A percentile compares a stretch with the other conserved stretches of the same genome.
Evolutionary conservation across 2,113 vertebrate species (phyloP).

Genomic region (Synchiropus splendidus): DNA sequence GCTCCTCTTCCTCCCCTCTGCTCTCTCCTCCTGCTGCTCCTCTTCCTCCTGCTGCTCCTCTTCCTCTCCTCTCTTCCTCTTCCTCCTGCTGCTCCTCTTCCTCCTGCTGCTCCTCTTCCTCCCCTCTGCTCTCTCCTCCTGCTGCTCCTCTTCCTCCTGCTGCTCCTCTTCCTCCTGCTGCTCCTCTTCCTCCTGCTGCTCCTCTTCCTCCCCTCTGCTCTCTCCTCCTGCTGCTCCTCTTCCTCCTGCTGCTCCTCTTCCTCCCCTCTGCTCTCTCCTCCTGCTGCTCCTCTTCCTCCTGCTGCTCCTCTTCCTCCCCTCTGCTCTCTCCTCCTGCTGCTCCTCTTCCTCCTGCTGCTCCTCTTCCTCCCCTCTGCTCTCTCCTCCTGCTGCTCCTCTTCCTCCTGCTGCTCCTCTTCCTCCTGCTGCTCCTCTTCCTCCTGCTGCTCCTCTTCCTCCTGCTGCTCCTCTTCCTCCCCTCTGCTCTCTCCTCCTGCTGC

Average conservation of each 20-base stretch:
- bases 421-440: slow-evolving; percentile 27
- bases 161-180: slow-evolving; percentile 7
- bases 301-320: neutral
- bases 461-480: neutral
- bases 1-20: neutral
- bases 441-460: neutral
- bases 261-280: slow-evolving; percentile 13
- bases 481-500: too few species aligned
- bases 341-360: slow-evolving; percentile 12
- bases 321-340: slow-evolving; percentile 39
- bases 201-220: slow-evolving; percentile 8
- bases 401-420: too few species aligned
- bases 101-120: neutral
- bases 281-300: neutral
- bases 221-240: slow-evolving; percentile 12
- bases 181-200: slow-evolving; percentile 15
- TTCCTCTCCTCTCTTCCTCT: slow-evolving; percentile 3
- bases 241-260: slow-evolving; percentile 25
- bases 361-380: slow-evolving; percentile 9
- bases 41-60: slow-evolving; percentile 9
- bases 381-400: slow-evolving; percentile 3
- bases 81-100: slow-evolving; percentile 14
- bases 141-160: neutral
- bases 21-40: neutral
- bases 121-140: neutral